A percentile compares a stretch with the other conserved stretches of the same genome.
phyloP scores from a whole-genome alignment of 1,140 invertebrate species.

The Diorhabda elongata region DNA sequence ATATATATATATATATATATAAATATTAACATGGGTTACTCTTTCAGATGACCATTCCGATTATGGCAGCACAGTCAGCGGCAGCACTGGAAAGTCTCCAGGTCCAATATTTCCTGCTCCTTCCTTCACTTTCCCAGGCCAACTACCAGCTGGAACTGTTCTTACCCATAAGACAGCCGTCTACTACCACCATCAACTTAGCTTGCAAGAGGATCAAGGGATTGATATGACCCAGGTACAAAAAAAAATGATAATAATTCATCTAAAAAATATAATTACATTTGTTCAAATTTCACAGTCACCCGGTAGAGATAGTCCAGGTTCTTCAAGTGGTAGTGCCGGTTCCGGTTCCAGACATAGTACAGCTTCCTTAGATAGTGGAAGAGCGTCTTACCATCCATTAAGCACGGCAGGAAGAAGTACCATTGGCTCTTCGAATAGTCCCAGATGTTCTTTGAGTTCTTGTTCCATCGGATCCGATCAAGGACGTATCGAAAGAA shows the following conservation, averaged over 20 bases:
- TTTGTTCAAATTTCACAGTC: conserved; percentile 54
- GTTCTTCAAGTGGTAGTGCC: conserved; percentile 76
- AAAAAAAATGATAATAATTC: not conserved
- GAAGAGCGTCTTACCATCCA: conserved; percentile 72
- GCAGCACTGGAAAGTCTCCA: conserved; percentile 54
- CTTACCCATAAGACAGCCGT: conserved; percentile 66
- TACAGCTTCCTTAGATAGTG: conserved; percentile 88
- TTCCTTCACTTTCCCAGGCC: conserved; percentile 52
- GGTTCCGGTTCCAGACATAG: conserved; percentile 78
- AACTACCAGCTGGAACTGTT: conserved; percentile 52
- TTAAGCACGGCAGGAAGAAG: conserved; percentile 48
- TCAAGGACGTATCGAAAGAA: conserved; percentile 60
- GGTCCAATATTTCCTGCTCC: conserved; percentile 51
- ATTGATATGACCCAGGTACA: conserved; percentile 67
- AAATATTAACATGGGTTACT: not conserved
- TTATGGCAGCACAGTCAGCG: conserved; percentile 58
- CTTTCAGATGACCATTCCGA: conserved; percentile 58
- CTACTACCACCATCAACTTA: conserved; percentile 70
- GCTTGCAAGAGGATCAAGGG: conserved; percentile 67
- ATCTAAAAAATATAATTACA: not conserved
- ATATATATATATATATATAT: no score
- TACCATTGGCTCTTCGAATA: conserved; percentile 46
- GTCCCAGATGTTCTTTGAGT: conserved; percentile 59
- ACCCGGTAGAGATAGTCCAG: conserved; percentile 83
- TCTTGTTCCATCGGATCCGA: conserved; percentile 74